phyloP scores from a whole-genome alignment of 2,797 vertebrate species.

The Sebastes melanostomus region DNA sequence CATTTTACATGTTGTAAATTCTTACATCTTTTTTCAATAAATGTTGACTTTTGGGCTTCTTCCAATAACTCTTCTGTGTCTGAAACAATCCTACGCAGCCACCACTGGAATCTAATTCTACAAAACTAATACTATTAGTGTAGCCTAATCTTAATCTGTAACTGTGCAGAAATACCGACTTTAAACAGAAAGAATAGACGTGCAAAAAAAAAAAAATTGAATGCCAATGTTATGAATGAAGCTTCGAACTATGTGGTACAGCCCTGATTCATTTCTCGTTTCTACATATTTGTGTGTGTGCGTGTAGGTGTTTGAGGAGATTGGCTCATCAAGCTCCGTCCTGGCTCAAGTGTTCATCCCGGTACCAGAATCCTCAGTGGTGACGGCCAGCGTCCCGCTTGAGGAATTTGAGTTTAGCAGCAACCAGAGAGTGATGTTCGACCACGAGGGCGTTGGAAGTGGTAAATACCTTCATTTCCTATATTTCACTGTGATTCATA shows the following conservation, averaged over 20 bases:
- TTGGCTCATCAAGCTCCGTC: conserved; percentile 78
- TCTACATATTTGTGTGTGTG: not conserved
- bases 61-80: no score
- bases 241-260: not conserved
- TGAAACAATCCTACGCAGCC: no score
- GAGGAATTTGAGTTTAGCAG: conserved; percentile 97
- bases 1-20: no score
- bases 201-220: no score
- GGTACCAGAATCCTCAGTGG: conserved; percentile 87
- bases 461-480: conserved; percentile 74
- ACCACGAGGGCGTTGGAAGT: conserved; percentile 96
- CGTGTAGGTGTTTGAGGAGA: conserved; percentile 89
- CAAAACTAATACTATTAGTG: no score
- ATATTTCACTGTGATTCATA: not conserved
- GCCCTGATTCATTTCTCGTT: no score
- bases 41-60: no score
- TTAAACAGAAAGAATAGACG: not conserved
- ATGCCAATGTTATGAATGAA: not conserved
- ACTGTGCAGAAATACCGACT: not conserved
- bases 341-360: conserved; percentile 92
- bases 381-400: conserved; percentile 82
- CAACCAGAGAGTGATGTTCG: conserved; percentile 87
- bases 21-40: no score
- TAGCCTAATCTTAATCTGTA: accelerated
- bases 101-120: no score